These are phyloP conservation scores for Selenia dentaria DNA, from an alignment of 2,888 invertebrate genomes.

Conservation along the genomic window DNA sequence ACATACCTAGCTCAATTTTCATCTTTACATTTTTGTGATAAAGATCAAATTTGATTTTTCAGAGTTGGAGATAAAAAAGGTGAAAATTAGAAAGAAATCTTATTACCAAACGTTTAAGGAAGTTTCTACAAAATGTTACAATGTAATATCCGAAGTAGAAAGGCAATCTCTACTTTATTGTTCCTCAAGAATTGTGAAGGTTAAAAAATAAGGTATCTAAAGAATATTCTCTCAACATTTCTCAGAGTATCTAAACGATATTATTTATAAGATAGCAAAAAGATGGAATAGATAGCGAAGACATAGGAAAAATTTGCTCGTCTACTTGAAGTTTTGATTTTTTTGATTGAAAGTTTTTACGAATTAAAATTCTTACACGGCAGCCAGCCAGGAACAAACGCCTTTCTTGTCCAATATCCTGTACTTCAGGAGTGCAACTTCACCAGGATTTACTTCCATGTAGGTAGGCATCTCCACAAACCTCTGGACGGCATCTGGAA, in stretches of 20 bases:
- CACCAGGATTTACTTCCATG: constrained; percentile 95
- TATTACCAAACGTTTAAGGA: constrained; percentile 13
- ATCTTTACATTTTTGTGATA: background rate
- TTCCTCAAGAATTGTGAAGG: constrained; percentile 3
- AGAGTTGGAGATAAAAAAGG: background rate
- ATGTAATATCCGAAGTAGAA: constrained; percentile 5
- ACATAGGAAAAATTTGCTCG: too few species aligned
- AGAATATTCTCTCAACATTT: too few species aligned
- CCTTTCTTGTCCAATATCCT: constrained; percentile 94
- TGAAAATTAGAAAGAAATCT: constrained; percentile 10
- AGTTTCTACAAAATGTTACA: constrained; percentile 7
- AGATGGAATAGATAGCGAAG: too few species aligned
- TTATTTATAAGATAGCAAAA: too few species aligned
- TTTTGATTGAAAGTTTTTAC: too few species aligned
- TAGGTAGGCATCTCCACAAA: constrained; percentile 94
- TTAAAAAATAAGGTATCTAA: too few species aligned
- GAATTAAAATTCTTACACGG: too few species aligned
- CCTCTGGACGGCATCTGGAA: constrained; percentile 88
- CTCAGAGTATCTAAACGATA: too few species aligned
- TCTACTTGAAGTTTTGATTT: too few species aligned
- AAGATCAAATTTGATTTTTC: background rate
- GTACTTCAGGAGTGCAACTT: constrained; percentile 93
- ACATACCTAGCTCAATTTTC: background rate
- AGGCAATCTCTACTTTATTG: background rate
- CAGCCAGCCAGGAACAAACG: constrained; percentile 96